A percentile compares a stretch with the other conserved stretches of the same genome.
These are phyloP conservation scores for Scaptomyza tumidula DNA, from an alignment of 2,888 invertebrate genomes.

Conservation along the genomic window DNA sequence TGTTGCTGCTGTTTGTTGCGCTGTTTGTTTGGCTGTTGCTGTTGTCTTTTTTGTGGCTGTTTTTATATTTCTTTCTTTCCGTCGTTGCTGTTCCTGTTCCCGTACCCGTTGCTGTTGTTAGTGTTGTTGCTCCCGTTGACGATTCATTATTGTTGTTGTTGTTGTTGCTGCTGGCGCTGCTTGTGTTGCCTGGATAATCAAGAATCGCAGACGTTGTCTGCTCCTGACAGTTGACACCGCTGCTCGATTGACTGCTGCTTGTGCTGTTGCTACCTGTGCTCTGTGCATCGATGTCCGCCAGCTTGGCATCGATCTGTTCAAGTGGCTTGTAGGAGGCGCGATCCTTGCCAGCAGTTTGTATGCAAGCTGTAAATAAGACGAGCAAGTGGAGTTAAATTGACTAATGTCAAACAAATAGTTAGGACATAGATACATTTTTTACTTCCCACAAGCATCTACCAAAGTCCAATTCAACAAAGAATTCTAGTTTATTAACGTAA, in stretches of 20 bases:
- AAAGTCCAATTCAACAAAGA: background rate
- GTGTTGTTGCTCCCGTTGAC: conserved; percentile 18
- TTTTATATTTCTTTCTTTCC: conserved; percentile 33
- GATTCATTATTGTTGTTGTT: conserved; percentile 48
- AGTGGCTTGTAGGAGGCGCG: conserved; percentile 88
- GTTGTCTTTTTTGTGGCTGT: conserved; percentile 41
- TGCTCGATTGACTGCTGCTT: conserved; percentile 52
- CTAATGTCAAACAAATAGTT: background rate
- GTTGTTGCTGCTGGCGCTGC: conserved; percentile 38
- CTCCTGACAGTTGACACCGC: conserved; percentile 56
- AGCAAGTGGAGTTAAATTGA: conserved; percentile 16
- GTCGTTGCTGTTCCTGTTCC: conserved; percentile 46
- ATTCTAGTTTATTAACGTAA: background rate
- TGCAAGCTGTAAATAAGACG: conserved; percentile 86
- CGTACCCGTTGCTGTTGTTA: conserved; percentile 30
- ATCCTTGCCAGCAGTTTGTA: conserved; percentile 88
- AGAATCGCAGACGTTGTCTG: conserved; percentile 17
- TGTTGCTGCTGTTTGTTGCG: conserved; percentile 60
- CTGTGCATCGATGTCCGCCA: conserved; percentile 83
- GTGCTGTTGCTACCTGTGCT: conserved; percentile 76
- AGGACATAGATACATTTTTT: too few relatives aligned
- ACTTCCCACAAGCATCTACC: too few relatives aligned
- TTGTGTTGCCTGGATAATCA: conserved; percentile 44
- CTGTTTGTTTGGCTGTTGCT: conserved; percentile 38
- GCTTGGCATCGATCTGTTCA: conserved; percentile 85